Conservation (phyloP, 2,888 invertebrate genomes). For the Leuctra nigra region DNA sequence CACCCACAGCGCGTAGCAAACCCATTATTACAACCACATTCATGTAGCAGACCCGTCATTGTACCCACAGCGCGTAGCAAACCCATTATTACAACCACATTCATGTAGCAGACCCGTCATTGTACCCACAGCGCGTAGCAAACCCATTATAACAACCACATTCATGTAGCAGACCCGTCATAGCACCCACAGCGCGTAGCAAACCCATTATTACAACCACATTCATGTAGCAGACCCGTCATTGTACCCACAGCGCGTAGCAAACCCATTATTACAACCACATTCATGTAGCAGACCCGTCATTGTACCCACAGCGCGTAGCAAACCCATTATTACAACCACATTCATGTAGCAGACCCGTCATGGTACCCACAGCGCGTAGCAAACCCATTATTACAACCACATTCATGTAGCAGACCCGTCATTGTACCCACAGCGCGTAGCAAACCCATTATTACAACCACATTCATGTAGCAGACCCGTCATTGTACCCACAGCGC, state of each 20-base stretch:
- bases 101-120: background rate
- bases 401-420: no score
- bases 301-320: background rate
- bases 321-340: background rate
- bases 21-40: conserved; percentile 12
- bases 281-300: background rate
- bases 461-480: no score
- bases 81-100: background rate
- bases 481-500: background rate
- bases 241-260: background rate
- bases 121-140: background rate
- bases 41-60: background rate
- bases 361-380: background rate
- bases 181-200: background rate
- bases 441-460: background rate
- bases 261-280: background rate
- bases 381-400: background rate
- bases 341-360: no score
- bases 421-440: background rate
- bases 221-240: background rate
- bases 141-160: background rate
- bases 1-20: conserved; percentile 41
- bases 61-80: background rate
- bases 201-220: background rate
- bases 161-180: background rate